Conservation (phyloP, 2,113 vertebrate species). For the Haliaeetus leucogaster region DNA sequence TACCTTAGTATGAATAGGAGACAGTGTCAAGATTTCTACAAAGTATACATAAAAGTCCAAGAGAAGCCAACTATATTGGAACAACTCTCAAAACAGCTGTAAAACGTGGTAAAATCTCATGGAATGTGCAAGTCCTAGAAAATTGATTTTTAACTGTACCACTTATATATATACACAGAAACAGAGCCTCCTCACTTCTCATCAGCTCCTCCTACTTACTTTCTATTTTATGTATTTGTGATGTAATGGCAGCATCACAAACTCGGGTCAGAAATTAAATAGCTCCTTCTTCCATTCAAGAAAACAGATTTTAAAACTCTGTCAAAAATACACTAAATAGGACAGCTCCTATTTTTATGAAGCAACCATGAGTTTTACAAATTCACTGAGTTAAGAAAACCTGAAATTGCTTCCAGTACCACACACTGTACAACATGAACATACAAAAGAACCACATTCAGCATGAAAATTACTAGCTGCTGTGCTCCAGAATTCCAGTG, state of each 20-base stretch:
- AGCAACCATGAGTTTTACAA: conserved; percentile 40
- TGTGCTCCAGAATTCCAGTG: conserved; percentile 33
- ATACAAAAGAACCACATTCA: conserved; percentile 39
- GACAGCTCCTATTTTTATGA: conserved; percentile 56
- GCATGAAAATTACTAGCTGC: conserved; percentile 44
- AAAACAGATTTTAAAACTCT: neutral
- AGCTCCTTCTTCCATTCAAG: neutral
- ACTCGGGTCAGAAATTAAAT: neutral
- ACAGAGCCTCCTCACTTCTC: neutral
- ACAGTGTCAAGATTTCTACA: neutral
- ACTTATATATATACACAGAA: neutral
- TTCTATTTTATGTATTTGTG: neutral
- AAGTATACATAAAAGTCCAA: neutral
- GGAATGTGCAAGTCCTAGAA: conserved; percentile 16
- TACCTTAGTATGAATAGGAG: neutral
- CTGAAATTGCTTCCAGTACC: conserved; percentile 57
- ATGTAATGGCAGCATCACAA: neutral
- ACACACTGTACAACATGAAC: conserved; percentile 57
- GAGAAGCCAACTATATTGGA: neutral
- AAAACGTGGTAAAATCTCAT: neutral
- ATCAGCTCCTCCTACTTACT: neutral
- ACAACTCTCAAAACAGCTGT: neutral
- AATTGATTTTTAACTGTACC: neutral
- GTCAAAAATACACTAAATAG: conserved; percentile 25
- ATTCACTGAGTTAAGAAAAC: conserved; percentile 49